A percentile compares a stretch with the other conserved stretches of the same genome.
These are phyloP conservation scores for Buceros bicornis DNA, from an alignment of 2,797 vertebrate genomes.

Conservation along the genomic window DNA sequence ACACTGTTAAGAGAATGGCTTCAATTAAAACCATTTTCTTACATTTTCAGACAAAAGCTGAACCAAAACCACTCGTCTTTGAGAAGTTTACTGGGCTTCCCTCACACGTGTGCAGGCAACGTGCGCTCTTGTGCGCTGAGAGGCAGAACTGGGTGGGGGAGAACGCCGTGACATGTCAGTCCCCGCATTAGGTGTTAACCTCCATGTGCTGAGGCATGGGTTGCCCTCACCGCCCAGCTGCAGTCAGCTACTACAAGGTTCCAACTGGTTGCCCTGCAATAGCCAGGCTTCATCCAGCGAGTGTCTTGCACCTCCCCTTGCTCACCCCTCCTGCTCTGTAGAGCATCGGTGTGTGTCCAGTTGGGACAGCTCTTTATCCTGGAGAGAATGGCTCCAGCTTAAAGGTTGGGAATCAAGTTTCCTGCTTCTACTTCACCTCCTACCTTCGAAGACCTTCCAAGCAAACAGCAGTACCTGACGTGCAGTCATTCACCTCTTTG, in stretches of 20 bases:
- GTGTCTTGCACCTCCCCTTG: neutral
- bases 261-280: neutral
- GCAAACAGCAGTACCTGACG: neutral
- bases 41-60: neutral
- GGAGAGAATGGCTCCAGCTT: neutral
- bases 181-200: neutral
- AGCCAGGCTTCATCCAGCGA: neutral
- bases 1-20: neutral
- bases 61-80: neutral
- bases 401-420: neutral
- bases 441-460: neutral
- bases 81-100: neutral
- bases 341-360: neutral
- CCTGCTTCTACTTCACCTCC: neutral
- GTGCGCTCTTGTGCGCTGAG: neutral
- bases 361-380: neutral
- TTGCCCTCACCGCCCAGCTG: neutral
- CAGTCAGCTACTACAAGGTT: neutral
- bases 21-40: neutral
- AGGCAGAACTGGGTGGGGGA: neutral
- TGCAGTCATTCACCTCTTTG: neutral
- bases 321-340: neutral
- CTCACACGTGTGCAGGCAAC: neutral
- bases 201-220: accelerated
- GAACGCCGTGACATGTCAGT: neutral